Base-by-base conservation (phyloP, 2,888 invertebrate genomes). In the Apamea anceps region DNA sequence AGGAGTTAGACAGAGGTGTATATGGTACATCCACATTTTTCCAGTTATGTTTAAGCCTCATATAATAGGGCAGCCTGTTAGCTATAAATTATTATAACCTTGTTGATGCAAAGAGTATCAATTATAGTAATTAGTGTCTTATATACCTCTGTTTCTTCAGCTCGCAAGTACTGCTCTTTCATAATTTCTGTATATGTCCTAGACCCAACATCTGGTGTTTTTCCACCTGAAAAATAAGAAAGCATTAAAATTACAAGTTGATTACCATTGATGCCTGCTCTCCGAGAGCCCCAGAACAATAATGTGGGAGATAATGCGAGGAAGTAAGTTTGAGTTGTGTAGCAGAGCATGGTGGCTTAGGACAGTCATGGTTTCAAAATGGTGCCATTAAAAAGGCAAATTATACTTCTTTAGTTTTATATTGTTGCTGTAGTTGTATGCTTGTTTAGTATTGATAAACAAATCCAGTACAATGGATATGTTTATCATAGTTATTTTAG, bases 161-260 rank as follows among this genome's bases (percentile, higher is more conserved):
- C 98, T 93, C 98, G 98, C 25, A 99, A 97, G 94, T 98, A 97
- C 94, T 99, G 99, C 94, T 99, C 99, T 93, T 98, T 98, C 99
- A 99, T 99, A 97, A 99, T 99, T 95, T 99, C 99, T 67, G 99
- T 98, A 94, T 99, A 99, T 25, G 99, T 99, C 93, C 99, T 97
- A 8, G 99, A 99, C 80, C 99, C 98, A 89, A 99, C 97, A 97
- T 99, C 99, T 62, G 99, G 99, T 68, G 99, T 99, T 97, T 99
- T 99, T 42, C 99, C 99, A 96, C 99, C 99, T 99, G 97, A 88
- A 98, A 98, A 96, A 92, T 92, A 67, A 60, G 37, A 25, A 37
- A 45, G 10, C 25, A 66, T 65, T 65, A 13, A 25, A 25, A 21
- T 57, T 48, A 45, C n/a, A 18, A 25, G 42, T 54, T 2, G 8